Conservation (phyloP, 2,113 vertebrate species). For the Planiliza haematocheilus region DNA sequence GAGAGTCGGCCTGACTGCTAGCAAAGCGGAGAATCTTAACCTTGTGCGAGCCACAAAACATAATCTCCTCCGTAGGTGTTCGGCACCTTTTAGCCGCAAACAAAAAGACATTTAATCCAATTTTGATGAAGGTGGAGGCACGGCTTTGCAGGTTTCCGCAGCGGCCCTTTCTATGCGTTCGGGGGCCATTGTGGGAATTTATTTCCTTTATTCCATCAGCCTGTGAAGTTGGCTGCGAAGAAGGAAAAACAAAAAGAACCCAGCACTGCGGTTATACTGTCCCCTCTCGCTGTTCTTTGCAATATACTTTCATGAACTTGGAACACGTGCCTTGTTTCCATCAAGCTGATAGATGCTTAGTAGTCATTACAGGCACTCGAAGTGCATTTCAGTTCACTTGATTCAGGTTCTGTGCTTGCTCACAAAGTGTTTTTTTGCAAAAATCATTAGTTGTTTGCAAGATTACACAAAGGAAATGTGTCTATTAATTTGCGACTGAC, state of each 20-base stretch:
- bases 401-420: not conserved
- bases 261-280: constrained; percentile 4
- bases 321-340: constrained; percentile 28
- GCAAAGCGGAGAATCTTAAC: constrained; percentile 20
- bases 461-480: not conserved
- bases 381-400: constrained; percentile 24
- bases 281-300: constrained; percentile 29
- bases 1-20: constrained; percentile 5
- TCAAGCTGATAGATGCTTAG: constrained; percentile 30
- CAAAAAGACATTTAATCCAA: constrained; percentile 54
- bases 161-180: constrained; percentile 30
- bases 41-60: constrained; percentile 4
- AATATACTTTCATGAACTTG: constrained; percentile 29
- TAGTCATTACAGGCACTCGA: constrained; percentile 30
- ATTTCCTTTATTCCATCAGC: constrained; percentile 18
- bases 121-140: constrained; percentile 63
- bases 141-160: constrained; percentile 32
- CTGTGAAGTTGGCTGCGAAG: constrained; percentile 38
- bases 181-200: constrained; percentile 16
- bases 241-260: constrained; percentile 13
- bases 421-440: not conserved
- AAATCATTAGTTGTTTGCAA: not conserved
- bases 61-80: constrained; percentile 55
- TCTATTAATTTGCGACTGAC: not conserved
- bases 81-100: constrained; percentile 19